A percentile compares a stretch with the other conserved stretches of the same genome.
Conservation (phyloP, 1,140 invertebrate genomes). For the Homalodisca vitripennis region DNA sequence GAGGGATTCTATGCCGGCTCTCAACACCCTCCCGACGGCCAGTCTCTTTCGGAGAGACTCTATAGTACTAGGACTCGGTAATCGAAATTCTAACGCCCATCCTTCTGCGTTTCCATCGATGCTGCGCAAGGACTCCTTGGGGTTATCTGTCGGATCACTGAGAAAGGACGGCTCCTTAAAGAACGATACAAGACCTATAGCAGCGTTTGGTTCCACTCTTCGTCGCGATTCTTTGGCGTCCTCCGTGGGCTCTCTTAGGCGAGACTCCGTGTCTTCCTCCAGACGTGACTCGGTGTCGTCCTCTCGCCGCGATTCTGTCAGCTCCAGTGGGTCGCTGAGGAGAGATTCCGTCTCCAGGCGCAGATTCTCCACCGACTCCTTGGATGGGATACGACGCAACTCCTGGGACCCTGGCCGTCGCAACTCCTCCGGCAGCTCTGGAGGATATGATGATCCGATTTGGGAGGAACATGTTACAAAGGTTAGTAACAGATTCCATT, state of each 20-base stretch:
- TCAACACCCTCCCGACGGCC: constrained; percentile 31
- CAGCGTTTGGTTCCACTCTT: constrained; percentile 34
- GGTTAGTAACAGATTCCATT: no score
- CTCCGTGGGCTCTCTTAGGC: constrained; percentile 68
- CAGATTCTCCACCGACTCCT: constrained; percentile 67
- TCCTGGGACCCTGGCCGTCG: constrained; percentile 65
- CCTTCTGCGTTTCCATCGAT: constrained; percentile 66
- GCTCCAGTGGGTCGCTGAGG: constrained; percentile 37
- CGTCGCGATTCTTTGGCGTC: constrained; percentile 52
- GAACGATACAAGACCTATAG: not conserved
- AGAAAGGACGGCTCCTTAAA: constrained; percentile 40
- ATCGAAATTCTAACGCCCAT: constrained; percentile 47
- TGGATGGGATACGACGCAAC: constrained; percentile 57
- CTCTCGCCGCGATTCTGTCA: constrained; percentile 1
- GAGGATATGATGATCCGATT: constrained; percentile 54
- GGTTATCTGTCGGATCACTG: constrained; percentile 52
- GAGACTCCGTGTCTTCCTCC: constrained; percentile 65
- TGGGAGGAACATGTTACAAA: constrained; percentile 47
- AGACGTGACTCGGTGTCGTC: constrained; percentile 58
- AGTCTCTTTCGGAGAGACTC: constrained; percentile 55
- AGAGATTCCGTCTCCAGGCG: constrained; percentile 44
- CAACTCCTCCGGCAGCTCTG: constrained; percentile 56
- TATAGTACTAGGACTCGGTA: constrained; percentile 38
- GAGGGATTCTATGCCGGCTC: constrained; percentile 49
- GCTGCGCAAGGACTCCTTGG: constrained; percentile 57